These are phyloP conservation scores for Mungos mungo DNA, from an alignment of 2,113 vertebrate genomes.

Conservation along the genomic window DNA sequence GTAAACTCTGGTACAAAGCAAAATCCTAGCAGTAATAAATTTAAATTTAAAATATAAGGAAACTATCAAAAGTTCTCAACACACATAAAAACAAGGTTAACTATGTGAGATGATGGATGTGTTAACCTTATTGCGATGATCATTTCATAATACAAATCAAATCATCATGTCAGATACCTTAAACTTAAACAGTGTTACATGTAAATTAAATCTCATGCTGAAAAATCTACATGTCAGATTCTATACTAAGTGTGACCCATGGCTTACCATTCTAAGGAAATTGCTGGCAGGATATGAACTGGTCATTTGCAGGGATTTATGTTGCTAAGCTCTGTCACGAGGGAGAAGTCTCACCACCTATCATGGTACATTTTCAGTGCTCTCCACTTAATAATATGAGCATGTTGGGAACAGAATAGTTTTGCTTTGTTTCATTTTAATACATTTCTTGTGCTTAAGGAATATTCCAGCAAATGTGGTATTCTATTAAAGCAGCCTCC, in stretches of 20 bases:
- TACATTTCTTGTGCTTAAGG: conserved; percentile 1
- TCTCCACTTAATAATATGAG: neutral
- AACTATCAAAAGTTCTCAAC: neutral
- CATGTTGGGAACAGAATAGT: neutral
- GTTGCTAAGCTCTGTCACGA: neutral
- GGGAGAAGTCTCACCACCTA: neutral
- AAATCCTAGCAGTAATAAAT: neutral
- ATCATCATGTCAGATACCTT: neutral
- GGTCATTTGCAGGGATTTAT: neutral
- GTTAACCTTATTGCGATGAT: neutral
- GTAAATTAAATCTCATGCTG: neutral
- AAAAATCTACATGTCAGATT: neutral
- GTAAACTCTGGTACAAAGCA: neutral
- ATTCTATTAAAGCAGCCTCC: neutral
- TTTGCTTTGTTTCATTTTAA: neutral
- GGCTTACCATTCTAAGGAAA: neutral
- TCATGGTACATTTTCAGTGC: neutral
- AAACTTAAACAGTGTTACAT: neutral
- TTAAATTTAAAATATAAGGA: neutral
- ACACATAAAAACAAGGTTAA: neutral
- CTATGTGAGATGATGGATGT: neutral
- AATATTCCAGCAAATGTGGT: neutral
- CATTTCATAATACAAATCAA: neutral
- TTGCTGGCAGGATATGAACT: neutral
- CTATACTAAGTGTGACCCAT: neutral